Percentiles rank a stretch among this genome's conserved stretches.
phyloP scores from a whole-genome alignment of 1,140 invertebrate species.

The Liolophura sinensis region DNA sequence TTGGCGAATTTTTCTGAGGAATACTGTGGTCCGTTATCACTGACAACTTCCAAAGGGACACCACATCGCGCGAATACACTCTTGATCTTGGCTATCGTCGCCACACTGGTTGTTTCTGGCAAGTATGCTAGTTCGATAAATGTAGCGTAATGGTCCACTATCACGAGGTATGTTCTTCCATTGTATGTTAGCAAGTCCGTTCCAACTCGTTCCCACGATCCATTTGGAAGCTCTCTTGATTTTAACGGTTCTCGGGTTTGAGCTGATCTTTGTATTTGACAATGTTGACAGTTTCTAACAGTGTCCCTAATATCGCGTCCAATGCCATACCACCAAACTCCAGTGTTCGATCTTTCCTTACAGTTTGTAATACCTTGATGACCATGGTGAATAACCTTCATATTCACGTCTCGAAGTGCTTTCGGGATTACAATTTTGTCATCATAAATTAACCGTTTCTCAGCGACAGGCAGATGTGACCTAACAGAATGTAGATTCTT shows the following conservation, averaged over 20 bases:
- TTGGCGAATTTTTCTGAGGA: conserved; percentile 14
- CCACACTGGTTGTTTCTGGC: background rate
- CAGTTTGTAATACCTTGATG: conserved; percentile 26
- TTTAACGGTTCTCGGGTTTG: conserved; percentile 21
- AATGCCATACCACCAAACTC: conserved; percentile 25
- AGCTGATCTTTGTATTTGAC: conserved; percentile 7
- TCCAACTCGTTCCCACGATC: conserved; percentile 25
- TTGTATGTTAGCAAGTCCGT: conserved; percentile 24
- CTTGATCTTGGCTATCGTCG: conserved; percentile 20
- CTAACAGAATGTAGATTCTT: too few relatives aligned
- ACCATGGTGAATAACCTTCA: conserved; percentile 19
- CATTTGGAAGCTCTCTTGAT: conserved; percentile 19
- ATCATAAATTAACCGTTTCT: too few relatives aligned
- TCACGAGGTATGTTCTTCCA: conserved; percentile 18
- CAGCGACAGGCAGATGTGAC: too few relatives aligned
- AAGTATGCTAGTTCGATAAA: conserved; percentile 26
- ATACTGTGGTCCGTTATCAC: conserved; percentile 25
- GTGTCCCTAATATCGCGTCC: conserved; percentile 17
- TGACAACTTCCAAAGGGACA: conserved; percentile 21
- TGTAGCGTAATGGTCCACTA: conserved; percentile 25
- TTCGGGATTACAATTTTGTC: conserved; percentile 23
- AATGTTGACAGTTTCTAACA: conserved; percentile 17
- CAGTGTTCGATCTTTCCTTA: conserved; percentile 14
- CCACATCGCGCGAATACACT: conserved; percentile 16
- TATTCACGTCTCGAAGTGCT: conserved; percentile 10